Base-by-base conservation (phyloP, 2,797 vertebrate genomes). In the Sylvia borin region DNA sequence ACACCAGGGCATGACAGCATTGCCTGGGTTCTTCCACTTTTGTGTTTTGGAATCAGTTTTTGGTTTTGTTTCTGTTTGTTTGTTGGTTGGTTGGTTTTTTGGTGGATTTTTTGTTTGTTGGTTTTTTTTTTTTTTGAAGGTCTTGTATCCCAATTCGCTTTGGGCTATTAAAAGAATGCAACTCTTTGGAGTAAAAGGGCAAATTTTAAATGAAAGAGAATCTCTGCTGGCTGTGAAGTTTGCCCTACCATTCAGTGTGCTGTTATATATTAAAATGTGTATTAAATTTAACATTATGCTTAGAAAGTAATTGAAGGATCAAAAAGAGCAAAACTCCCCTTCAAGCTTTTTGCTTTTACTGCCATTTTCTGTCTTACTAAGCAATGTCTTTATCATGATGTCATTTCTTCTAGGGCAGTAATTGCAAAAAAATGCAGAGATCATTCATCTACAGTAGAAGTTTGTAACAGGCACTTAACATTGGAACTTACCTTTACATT, bases 261-360 rank as follows among this genome's bases (percentile, higher is more conserved):
- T 81, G 48, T 64, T 76, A 43, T 8, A 34, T 62, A 72, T 62
- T 67, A 74, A 66, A 68, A 55, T 9, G 7, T 21, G 6, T 34
- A 80, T 75, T 85, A 90, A 88, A 88, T 92, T 72, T 78, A 78
- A 81, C 66, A 81, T 72, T 36, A 81, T 51, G 68, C 34, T 92
- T 75, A 20, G 60, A 77, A 84, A 78, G 62, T 84, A 93, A 97
- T 61, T 60, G 76, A 94, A 90, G n/a, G 62, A 88, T 90, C 76
- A 50, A 86, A 91, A 95, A 94, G 92, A 86, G 58, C 66, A 81
- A 91, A 92, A 47, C 51, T 94, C 79, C 11, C 78, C 92, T 96
- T 95, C 95, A 96, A 94, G 87, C 85, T 84, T 96, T 92, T 94
- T 93, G 91, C 91, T 83, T 86, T 96, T 93, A 94, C 66, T 88